Evolutionary conservation across 2,113 vertebrate species (phyloP), one percentile per base, ranked within the genome.

Genomic region (Symphodus melops): DNA sequence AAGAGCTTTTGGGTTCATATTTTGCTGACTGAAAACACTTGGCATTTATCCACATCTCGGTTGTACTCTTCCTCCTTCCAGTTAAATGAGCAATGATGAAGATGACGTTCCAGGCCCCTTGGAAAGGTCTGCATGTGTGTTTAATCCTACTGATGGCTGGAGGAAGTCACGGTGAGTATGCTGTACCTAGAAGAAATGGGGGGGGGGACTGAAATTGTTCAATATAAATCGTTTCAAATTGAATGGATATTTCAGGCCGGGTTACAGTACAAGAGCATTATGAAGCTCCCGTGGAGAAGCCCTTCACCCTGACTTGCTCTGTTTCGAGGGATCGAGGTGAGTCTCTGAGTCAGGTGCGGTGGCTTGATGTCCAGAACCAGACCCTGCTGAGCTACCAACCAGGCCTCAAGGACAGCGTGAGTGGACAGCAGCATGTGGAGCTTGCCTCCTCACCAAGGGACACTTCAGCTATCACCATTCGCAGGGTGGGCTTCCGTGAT

Each of bases 291-390:
- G 86, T 94, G 72, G 89, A 90, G 37, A 83, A 88, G 65, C 91
- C 93, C n/a, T 93, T 94, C 84, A 94, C 88, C 19, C 86, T 95
- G 61, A 88, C 69, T 73, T 95, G 94, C 82, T 90, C 51, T 2
- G 66, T 94, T 56, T 78, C 69, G 0, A 90, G 82, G 79, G 80
- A 82, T 1, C 76, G 67, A 28, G 86, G 85, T 4, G 93, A 94
- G 37, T 42, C 78, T 6, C 10, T 95, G 48, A 83, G 60, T 71
- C 88, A 93, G 84, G 89, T 95, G 46, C 91, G 77, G 11, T 94
- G 94, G 94, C 61, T 93, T 72, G 93, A 94, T 21, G 88, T 79
- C 52, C 79, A 92, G 84, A 94, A 94, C 79, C 79, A 94, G 76
- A 93, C 91, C 2, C 82, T 94, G 66, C 79, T 94, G 75, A 84